Evolutionary conservation across 2,888 invertebrate genomes (phyloP).

Genomic region (Monochamus alternatus): DNA sequence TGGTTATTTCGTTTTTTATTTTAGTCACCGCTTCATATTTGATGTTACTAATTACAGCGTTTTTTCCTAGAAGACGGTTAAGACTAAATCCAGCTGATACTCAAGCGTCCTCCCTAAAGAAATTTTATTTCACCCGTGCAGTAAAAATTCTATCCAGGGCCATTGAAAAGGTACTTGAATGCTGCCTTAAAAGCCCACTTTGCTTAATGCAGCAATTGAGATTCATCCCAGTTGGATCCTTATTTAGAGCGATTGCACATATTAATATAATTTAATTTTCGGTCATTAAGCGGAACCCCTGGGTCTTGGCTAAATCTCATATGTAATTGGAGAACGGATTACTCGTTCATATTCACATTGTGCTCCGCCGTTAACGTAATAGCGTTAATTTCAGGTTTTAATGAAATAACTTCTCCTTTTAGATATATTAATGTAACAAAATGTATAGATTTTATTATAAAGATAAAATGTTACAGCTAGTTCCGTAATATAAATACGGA

Average conservation of each 20-base stretch:
- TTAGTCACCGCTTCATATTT: background rate
- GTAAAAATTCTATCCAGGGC: background rate
- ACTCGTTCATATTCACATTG: conserved; percentile 5
- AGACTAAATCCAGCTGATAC: too few species aligned
- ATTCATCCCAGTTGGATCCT: conserved; percentile 2
- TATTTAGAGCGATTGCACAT: conserved; percentile 18
- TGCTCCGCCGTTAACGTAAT: conserved; percentile 5
- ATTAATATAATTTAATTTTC: conserved; percentile 31
- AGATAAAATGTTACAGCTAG: too few species aligned
- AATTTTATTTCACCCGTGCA: background rate
- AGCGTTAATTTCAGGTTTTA: conserved; percentile 6
- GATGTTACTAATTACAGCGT: background rate
- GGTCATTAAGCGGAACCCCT: conserved; percentile 17
- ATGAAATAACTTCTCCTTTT: background rate
- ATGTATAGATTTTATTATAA: too few species aligned
- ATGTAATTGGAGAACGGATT: conserved; percentile 25
- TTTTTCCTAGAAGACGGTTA: background rate
- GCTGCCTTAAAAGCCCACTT: background rate
- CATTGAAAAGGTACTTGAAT: background rate
- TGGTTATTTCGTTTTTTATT: background rate
- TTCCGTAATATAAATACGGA: too few species aligned
- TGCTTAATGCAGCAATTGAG: conserved; percentile 3
- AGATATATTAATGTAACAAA: too few species aligned
- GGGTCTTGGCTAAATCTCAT: conserved; percentile 28
- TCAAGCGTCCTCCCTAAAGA: background rate